Evolutionary conservation across 2,797 vertebrate species (phyloP).

Genomic region (Smutsia gigantea): DNA sequence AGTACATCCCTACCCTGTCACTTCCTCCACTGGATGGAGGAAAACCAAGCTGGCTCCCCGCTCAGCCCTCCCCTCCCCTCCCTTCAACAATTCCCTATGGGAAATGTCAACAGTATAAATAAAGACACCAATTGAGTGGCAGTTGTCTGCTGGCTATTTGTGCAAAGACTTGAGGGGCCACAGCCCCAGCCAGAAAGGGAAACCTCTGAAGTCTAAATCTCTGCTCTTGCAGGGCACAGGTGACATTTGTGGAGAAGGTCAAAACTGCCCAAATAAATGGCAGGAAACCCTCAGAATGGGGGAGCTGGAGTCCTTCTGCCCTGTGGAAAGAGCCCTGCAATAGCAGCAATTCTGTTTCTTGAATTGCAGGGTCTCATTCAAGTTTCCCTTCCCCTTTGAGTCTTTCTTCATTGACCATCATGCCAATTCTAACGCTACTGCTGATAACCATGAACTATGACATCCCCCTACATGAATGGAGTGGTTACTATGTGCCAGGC

Average conservation of each 20-base stretch:
- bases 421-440: background rate
- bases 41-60: background rate
- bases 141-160: conserved; percentile 11
- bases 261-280: background rate
- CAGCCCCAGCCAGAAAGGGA: background rate
- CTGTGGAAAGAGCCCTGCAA: background rate
- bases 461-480: background rate
- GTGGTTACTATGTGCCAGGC: background rate
- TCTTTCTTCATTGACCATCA: background rate
- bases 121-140: conserved; percentile 69
- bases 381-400: background rate
- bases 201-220: conserved; percentile 12
- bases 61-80: background rate
- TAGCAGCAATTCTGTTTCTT: background rate
- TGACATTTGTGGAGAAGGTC: background rate
- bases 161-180: background rate
- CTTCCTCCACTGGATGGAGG: conserved; percentile 77
- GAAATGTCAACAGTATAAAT: conserved; percentile 74
- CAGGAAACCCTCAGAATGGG: background rate
- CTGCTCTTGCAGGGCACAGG: background rate
- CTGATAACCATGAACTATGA: background rate
- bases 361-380: background rate
- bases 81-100: conserved; percentile 70
- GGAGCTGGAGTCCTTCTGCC: background rate
- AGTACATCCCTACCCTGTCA: background rate